Evolutionary conservation across 2,113 vertebrate species (phyloP).

Genomic region (Tychaedon coryphoeus): DNA sequence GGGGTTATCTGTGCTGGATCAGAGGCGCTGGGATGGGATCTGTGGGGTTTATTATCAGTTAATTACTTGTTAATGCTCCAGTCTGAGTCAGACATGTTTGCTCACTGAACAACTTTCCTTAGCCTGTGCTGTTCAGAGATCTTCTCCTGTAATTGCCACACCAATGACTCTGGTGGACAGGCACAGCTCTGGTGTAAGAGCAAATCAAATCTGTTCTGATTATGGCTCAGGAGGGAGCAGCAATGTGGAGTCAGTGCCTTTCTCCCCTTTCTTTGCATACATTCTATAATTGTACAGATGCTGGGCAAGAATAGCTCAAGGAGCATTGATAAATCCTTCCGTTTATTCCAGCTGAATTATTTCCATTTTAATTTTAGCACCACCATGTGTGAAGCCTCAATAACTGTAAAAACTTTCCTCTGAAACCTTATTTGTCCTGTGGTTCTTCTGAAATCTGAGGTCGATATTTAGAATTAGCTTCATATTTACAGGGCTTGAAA

Average conservation of each 20-base stretch:
- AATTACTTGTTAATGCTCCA: background rate
- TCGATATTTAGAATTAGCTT: background rate
- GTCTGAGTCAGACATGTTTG: background rate
- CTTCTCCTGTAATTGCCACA: background rate
- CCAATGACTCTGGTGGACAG: background rate
- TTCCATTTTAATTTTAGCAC: background rate
- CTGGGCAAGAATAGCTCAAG: background rate
- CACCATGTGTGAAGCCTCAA: background rate
- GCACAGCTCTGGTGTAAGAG: background rate
- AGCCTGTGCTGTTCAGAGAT: background rate
- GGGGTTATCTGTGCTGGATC: background rate
- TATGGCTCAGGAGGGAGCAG: background rate
- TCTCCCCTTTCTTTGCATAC: background rate
- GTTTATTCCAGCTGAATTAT: background rate
- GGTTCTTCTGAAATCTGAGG: background rate
- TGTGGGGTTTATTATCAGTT: background rate
- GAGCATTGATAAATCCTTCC: background rate
- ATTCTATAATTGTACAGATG: background rate
- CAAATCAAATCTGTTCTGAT: background rate
- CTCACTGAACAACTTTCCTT: background rate
- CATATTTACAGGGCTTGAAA: background rate
- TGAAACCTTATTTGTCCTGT: background rate
- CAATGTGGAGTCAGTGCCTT: background rate
- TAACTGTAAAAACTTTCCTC: background rate
- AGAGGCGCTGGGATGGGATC: background rate